These are phyloP conservation scores for Papilio polyxenes DNA, from an alignment of 1,140 invertebrate species.

Conservation along the genomic window DNA sequence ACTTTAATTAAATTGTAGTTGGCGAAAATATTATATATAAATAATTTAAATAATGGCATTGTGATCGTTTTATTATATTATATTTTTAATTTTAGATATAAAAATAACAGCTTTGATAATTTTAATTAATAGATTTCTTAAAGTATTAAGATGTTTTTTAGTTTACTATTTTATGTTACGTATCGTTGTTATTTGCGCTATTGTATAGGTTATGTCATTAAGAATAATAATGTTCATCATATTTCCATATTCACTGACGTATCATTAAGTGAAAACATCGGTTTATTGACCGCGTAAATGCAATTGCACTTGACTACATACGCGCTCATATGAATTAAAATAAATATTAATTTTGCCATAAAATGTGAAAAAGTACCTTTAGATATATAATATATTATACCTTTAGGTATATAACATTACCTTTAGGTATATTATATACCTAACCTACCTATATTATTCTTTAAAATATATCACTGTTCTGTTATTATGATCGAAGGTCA, in stretches of 20 bases:
- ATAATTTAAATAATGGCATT: background rate
- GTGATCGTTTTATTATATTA: background rate
- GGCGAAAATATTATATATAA: background rate
- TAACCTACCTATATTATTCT: too few relatives aligned
- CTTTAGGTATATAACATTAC: too few relatives aligned
- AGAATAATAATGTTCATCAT: too few relatives aligned
- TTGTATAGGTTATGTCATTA: too few relatives aligned
- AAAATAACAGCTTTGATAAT: background rate
- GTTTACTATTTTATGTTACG: too few relatives aligned
- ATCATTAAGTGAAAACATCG: conserved; percentile 1
- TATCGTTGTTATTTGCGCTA: too few relatives aligned
- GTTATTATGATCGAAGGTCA: too few relatives aligned
- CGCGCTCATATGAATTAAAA: background rate
- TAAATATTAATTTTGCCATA: too few relatives aligned
- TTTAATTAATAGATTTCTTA: background rate
- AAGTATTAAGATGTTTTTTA: background rate
- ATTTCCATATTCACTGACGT: background rate
- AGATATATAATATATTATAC: too few relatives aligned
- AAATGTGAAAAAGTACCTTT: too few relatives aligned
- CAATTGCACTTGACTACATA: background rate
- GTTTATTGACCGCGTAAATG: conserved; percentile 2
- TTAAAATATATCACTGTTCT: background rate
- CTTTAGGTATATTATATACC: too few relatives aligned
- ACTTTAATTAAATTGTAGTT: conserved; percentile 1
- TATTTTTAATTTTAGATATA: background rate